A percentile compares a stretch with the other conserved stretches of the same genome.
These are phyloP conservation scores for Chymomyza fuscimana DNA, from an alignment of 2,888 invertebrate genomes.

Conservation along the genomic window DNA sequence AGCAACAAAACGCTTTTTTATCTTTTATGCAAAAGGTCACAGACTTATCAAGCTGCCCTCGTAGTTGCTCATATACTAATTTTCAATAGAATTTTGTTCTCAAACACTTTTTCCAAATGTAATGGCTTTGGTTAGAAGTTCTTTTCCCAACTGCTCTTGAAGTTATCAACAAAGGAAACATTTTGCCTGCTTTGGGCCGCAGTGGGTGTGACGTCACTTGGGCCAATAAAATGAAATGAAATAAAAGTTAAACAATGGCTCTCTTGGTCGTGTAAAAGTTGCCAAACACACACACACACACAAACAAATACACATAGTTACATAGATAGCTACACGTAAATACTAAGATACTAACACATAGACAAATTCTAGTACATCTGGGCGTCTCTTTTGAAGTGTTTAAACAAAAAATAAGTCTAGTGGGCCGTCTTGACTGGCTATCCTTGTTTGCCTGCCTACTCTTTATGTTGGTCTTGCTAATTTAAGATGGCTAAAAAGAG, in stretches of 20 bases:
- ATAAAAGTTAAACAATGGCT: not conserved
- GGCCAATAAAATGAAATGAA: conserved; percentile 11
- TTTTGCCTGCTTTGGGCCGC: not conserved
- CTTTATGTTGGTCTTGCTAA: not conserved
- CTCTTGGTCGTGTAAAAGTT: not conserved
- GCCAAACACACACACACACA: not conserved
- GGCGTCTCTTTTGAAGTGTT: not conserved
- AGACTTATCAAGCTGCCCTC: not conserved
- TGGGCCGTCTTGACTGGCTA: too few species aligned
- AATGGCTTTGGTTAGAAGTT: not conserved
- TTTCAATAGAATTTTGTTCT: not conserved
- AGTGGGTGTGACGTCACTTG: conserved; percentile 5
- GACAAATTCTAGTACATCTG: not conserved
- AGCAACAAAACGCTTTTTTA: too few species aligned
- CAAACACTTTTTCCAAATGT: too few species aligned
- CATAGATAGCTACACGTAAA: too few species aligned
- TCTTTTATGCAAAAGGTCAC: too few species aligned
- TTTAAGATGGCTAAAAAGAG: not conserved
- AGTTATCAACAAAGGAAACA: not conserved
- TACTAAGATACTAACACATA: not conserved
- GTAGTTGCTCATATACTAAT: not conserved
- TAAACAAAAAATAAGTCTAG: too few species aligned
- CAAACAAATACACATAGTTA: too few species aligned
- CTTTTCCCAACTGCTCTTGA: not conserved
- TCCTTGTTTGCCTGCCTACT: not conserved